Evolutionary conservation across 2,888 invertebrate genomes (phyloP).

Genomic region (Phania funesta): DNA sequence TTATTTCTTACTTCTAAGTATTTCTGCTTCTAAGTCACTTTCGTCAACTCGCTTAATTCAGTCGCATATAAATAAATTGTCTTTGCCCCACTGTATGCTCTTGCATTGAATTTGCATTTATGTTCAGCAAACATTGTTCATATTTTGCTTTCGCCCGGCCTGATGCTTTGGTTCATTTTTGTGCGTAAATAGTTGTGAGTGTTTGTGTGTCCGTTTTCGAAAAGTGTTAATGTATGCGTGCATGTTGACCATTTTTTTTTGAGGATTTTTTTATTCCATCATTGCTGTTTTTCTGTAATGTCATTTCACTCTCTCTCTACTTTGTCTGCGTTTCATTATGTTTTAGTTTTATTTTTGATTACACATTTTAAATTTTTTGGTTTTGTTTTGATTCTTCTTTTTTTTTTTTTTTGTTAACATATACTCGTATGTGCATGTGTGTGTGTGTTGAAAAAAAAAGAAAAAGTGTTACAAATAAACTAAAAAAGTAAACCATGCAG

Average conservation of each 20-base stretch:
- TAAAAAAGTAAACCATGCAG: conserved; percentile 59
- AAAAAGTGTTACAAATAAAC: conserved; percentile 61
- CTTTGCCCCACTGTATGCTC: conserved; percentile 4
- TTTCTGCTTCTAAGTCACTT: neutral
- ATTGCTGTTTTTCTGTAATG: conserved; percentile 70
- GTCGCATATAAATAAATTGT: neutral
- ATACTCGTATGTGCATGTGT: neutral
- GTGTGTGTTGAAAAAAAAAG: conserved; percentile 4
- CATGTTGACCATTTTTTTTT: conserved; percentile 56
- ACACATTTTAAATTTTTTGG: conserved; percentile 59
- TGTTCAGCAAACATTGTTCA: conserved; percentile 4
- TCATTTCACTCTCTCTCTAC: conserved; percentile 78
- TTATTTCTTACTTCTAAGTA: too few relatives aligned
- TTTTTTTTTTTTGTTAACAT: neutral
- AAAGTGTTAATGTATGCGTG: neutral
- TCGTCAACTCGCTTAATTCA: neutral
- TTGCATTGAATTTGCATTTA: conserved; percentile 25
- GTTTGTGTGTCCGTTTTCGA: neutral
- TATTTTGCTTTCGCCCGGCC: conserved; percentile 31
- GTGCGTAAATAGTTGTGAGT: conserved; percentile 67
- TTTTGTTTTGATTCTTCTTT: conserved; percentile 60
- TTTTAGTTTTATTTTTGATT: conserved; percentile 69
- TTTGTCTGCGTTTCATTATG: conserved; percentile 61
- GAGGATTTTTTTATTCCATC: conserved; percentile 52
- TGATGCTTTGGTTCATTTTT: conserved; percentile 71